A percentile compares a stretch with the other conserved stretches of the same genome.
Evolutionary conservation across 2,888 invertebrate genomes (phyloP).

Genomic region (Caenorhabditis sp.): DNA sequence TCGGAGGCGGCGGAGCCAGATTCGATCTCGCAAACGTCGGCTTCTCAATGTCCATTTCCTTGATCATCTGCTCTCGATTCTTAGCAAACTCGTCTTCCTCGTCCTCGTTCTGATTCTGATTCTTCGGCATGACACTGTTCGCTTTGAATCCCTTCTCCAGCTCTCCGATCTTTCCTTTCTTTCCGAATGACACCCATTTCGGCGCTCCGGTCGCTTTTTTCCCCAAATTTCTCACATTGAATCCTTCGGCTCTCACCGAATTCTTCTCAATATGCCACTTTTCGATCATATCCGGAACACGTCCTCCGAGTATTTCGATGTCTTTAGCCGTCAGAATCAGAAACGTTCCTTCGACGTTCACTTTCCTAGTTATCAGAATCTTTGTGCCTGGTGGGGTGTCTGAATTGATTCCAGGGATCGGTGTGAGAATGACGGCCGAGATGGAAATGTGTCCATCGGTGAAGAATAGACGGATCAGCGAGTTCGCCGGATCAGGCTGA

Average conservation of each 20-base stretch:
- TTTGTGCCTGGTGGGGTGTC: slow-evolving; percentile 72
- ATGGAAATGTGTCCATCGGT: slow-evolving; percentile 59
- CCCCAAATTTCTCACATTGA: slow-evolving; percentile 27
- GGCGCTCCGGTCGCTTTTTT: slow-evolving; percentile 56
- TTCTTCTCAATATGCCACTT: slow-evolving; percentile 70
- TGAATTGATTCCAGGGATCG: slow-evolving; percentile 44
- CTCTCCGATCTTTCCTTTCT: slow-evolving; percentile 17
- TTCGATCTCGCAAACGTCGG: slow-evolving; percentile 43
- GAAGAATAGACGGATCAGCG: slow-evolving; percentile 55
- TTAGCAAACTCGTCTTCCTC: slow-evolving; percentile 48
- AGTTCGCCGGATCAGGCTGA: slow-evolving; percentile 17
- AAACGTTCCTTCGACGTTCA: slow-evolving; percentile 62
- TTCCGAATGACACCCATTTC: slow-evolving; percentile 67
- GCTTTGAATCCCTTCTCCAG: slow-evolving; percentile 58
- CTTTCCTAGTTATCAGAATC: slow-evolving; percentile 60
- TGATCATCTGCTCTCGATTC: slow-evolving; percentile 44
- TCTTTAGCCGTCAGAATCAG: slow-evolving; percentile 62
- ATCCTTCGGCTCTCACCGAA: slow-evolving; percentile 41
- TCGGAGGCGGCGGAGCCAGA: slow-evolving; percentile 14
- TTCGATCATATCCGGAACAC: slow-evolving; percentile 70
- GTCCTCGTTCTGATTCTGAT: slow-evolving; percentile 24
- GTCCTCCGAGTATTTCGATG: slow-evolving; percentile 68
- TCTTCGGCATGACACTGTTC: slow-evolving; percentile 54
- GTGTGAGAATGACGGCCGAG: slow-evolving; percentile 34
- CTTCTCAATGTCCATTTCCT: slow-evolving; percentile 14